Conservation (phyloP, 92 coral and sea anemone species). For the Parazoanthus swiftii region DNA sequence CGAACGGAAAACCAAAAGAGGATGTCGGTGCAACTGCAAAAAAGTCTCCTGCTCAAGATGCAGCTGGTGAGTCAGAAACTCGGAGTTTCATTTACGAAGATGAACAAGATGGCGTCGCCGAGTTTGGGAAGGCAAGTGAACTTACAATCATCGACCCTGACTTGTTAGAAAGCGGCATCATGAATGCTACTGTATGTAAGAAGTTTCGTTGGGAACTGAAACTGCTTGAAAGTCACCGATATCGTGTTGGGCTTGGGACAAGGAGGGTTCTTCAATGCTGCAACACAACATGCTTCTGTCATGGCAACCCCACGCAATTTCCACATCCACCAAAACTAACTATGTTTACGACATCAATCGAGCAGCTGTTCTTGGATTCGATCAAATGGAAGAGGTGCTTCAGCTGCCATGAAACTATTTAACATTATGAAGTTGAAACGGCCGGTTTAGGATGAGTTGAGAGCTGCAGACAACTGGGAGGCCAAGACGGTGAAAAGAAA, state of each 20-base stretch:
- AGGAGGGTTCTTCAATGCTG: too few species aligned
- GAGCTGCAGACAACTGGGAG: too few species aligned
- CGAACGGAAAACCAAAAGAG: too few species aligned
- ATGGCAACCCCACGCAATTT: neutral
- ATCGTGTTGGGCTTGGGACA: neutral
- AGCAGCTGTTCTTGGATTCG: conserved; percentile 23
- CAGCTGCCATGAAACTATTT: neutral
- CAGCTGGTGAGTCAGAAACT: conserved; percentile 11
- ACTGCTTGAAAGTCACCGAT: conserved; percentile 8
- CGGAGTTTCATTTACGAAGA: neutral
- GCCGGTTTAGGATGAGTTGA: neutral
- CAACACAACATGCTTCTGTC: neutral
- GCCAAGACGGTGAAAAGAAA: too few species aligned
- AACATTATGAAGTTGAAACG: neutral
- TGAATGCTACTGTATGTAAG: conserved; percentile 17
- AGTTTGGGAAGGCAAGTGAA: too few species aligned
- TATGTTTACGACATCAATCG: neutral
- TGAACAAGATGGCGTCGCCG: too few species aligned
- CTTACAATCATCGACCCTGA: too few species aligned
- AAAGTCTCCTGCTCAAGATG: conserved; percentile 10
- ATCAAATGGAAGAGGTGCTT: conserved; percentile 5
- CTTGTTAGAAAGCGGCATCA: too few species aligned
- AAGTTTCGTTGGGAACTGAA: conserved; percentile 9
- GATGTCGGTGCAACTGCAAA: too few species aligned
- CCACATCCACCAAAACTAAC: neutral